Evolutionary conservation across 2,113 vertebrate genomes (phyloP).

Genomic region (Phrynocephalus versicolor): DNA sequence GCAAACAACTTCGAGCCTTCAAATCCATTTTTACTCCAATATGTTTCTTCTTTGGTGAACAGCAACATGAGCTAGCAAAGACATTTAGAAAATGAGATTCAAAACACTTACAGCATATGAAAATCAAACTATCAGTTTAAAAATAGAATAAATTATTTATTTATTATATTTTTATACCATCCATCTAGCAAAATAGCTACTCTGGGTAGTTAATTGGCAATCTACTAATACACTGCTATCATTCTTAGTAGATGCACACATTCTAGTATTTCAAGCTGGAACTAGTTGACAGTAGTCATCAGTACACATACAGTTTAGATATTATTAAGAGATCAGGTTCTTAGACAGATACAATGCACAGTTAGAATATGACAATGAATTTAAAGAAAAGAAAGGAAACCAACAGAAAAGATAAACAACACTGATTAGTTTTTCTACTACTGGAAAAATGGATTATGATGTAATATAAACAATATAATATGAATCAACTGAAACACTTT

Average conservation of each 20-base stretch:
- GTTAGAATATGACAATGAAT: conserved; percentile 13
- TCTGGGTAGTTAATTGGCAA: no score
- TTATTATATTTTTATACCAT: no score
- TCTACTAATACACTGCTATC: background rate
- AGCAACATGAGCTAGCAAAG: conserved; percentile 35
- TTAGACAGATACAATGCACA: background rate
- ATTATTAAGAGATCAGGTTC: background rate
- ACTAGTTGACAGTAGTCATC: background rate
- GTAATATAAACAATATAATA: background rate
- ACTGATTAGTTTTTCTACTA: background rate
- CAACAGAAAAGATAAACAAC: conserved; percentile 18
- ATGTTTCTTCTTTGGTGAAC: conserved; percentile 24
- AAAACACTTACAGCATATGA: background rate
- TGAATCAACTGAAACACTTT: background rate
- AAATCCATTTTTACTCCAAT: conserved; percentile 80
- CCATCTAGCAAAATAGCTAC: no score
- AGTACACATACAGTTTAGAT: background rate
- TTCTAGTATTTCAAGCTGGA: background rate
- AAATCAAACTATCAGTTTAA: background rate
- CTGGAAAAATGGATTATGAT: background rate
- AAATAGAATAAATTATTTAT: no score
- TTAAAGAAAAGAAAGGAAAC: conserved; percentile 14
- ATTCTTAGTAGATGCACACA: background rate
- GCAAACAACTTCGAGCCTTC: conserved; percentile 83
- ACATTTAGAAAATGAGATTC: background rate